Evolutionary conservation across 2,113 vertebrate genomes (phyloP).

Genomic region (Hemichromis elongatus): DNA sequence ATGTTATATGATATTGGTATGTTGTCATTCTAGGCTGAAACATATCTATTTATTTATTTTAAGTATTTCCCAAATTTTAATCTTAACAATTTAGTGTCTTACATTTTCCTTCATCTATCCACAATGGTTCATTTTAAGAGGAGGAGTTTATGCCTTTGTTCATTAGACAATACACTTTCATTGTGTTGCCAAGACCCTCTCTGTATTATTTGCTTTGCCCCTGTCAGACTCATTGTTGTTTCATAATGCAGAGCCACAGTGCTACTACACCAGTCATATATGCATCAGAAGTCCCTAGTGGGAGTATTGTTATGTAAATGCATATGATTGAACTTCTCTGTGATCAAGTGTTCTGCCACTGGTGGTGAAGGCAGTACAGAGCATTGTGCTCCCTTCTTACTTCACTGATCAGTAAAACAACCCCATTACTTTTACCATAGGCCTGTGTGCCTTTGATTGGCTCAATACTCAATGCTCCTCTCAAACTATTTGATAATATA

Average conservation of each 20-base stretch:
- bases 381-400: not conserved
- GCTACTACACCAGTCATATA: slow-evolving; percentile 32
- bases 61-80: not conserved
- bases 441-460: not conserved
- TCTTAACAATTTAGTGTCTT: not conserved
- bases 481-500: not conserved
- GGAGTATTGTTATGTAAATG: slow-evolving; percentile 56
- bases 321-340: slow-evolving; percentile 49
- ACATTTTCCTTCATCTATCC: not conserved
- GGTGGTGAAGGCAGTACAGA: not conserved
- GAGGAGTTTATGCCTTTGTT: slow-evolving; percentile 5
- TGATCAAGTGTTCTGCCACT: slow-evolving; percentile 1
- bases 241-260: slow-evolving; percentile 30
- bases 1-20: not conserved
- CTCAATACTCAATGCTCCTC: not conserved
- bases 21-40: not conserved
- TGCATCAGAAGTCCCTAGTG: slow-evolving; percentile 39
- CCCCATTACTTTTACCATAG: not conserved
- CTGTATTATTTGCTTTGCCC: slow-evolving; percentile 34
- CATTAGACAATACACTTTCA: slow-evolving; percentile 20
- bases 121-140: not conserved
- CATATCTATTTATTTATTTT: not conserved
- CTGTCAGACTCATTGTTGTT: slow-evolving; percentile 43
- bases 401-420: not conserved
- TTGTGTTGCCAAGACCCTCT: slow-evolving; percentile 1